Evolutionary conservation across 2,113 vertebrate species (phyloP).

Genomic region (Perccottus glenii): DNA sequence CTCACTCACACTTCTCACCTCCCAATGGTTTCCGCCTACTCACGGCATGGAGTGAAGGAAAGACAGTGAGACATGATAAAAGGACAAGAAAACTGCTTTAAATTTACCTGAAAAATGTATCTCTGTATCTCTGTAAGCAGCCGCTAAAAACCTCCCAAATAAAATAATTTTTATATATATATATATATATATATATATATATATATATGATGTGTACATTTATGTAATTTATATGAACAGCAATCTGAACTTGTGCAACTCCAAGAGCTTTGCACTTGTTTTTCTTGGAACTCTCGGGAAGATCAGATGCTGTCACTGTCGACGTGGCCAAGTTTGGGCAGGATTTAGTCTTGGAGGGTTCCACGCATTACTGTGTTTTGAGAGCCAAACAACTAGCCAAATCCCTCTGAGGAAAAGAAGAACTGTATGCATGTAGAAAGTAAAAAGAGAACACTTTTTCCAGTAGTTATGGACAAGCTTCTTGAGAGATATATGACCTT

Average conservation of each 20-base stretch:
- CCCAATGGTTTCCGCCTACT: conserved; percentile 64
- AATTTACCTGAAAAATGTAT: conserved; percentile 4
- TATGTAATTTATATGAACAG: background rate
- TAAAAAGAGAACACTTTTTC: conserved; percentile 1
- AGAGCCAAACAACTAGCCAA: conserved; percentile 3
- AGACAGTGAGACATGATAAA: conserved; percentile 27
- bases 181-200: background rate
- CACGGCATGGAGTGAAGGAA: conserved; percentile 47
- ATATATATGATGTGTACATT: background rate
- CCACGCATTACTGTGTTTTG: background rate
- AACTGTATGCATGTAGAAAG: background rate
- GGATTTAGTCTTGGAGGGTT: background rate
- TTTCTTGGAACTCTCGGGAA: conserved; percentile 8
- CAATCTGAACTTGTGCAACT: background rate
- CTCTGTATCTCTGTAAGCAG: background rate
- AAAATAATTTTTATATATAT: background rate
- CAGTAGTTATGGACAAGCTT: background rate
- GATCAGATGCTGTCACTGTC: conserved; percentile 14
- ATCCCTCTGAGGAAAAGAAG: background rate
- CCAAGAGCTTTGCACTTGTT: background rate
- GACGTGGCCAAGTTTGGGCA: conserved; percentile 25
- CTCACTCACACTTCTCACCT: conserved; percentile 67
- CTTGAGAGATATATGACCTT: background rate
- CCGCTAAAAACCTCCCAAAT: too few species aligned
- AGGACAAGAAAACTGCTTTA: conserved; percentile 17